A percentile compares a stretch with the other conserved stretches of the same genome.
These are phyloP conservation scores for Thalpophila matura DNA, from an alignment of 2,888 invertebrate species.

Conservation along the genomic window DNA sequence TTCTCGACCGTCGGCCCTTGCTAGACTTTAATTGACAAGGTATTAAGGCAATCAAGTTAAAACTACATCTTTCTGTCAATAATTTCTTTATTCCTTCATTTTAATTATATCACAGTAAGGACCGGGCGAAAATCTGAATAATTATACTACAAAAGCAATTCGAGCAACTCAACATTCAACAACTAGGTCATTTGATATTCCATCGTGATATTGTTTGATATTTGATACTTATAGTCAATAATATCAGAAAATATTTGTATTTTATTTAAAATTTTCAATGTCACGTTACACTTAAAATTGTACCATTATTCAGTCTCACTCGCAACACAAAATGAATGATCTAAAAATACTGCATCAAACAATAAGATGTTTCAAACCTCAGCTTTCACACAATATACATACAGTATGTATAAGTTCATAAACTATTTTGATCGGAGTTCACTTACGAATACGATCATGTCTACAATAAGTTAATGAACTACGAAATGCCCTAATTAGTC, in stretches of 20 bases:
- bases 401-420: constrained; percentile 70
- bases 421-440: constrained; percentile 88
- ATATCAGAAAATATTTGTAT: constrained; percentile 82
- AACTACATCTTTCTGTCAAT: constrained; percentile 75
- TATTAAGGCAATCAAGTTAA: constrained; percentile 76
- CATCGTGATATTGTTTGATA: constrained; percentile 71
- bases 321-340: constrained; percentile 86
- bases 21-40: constrained; percentile 81
- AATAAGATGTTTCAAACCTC: constrained; percentile 76
- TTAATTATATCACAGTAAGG: constrained; percentile 87
- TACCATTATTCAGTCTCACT: constrained; percentile 89
- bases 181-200: constrained; percentile 79
- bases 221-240: constrained; percentile 74
- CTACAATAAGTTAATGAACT: constrained; percentile 89
- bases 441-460: constrained; percentile 84
- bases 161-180: constrained; percentile 85
- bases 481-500: constrained; percentile 89
- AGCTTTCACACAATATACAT: constrained; percentile 75
- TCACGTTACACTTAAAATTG: constrained; percentile 84
- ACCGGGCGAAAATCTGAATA: constrained; percentile 89
- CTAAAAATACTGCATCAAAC: constrained; percentile 88
- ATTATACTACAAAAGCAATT: constrained; percentile 87
- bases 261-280: constrained; percentile 70
- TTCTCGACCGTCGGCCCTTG: constrained; percentile 85
- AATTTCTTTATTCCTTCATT: constrained; percentile 75